Evolutionary conservation across 2,888 invertebrate species (phyloP), one percentile per base, ranked within the genome.

Genomic region (Agriopis aurantiaria): DNA sequence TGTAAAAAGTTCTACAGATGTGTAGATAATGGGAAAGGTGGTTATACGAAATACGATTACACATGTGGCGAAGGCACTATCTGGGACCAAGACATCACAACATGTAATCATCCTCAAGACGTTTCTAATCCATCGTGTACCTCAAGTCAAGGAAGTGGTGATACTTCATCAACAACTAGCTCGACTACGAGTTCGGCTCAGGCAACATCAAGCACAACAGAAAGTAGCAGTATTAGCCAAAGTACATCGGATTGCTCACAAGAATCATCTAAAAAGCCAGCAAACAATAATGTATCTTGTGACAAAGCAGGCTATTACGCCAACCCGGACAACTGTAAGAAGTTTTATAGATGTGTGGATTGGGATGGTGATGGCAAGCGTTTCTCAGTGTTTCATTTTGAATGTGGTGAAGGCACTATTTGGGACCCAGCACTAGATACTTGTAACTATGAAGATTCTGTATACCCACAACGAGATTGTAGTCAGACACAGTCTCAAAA

Each of bases 1-100:
- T 97, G 97, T 78, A 93, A 93, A 43, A 96, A 95, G 80, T 97
- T 96, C 85, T 96, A 96, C 80, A 95, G 96, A 52, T 97, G 97
- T 82, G 96, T 96, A 0, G 88, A 95, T 70, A 95, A 95, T 79
- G 96, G 95, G 51, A 95, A 95, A 69, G 95, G 95, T 14, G 94
- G 95, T 17, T 96, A 90, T 63, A 94, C 90, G 3, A 95, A 95
- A 84, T 96, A 96, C 78, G 95, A 96, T 14, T 97, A 96, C 78
- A 89, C 88, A 48, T 97, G 97, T 80, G 96, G 95, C 0, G 95
- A 96, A 59, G 96, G 96, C 46, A 97, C 97, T 0, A 96, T 95
- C n/a, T 97, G 96, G 96, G 96, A 96, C 85, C 95, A 95, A 81
- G 92, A 93, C 57, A 83, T 95, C 56, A 84, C 80, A 53, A 85